Conservation (phyloP, 2,113 vertebrate genomes). For the Pterocles orientalis region DNA sequence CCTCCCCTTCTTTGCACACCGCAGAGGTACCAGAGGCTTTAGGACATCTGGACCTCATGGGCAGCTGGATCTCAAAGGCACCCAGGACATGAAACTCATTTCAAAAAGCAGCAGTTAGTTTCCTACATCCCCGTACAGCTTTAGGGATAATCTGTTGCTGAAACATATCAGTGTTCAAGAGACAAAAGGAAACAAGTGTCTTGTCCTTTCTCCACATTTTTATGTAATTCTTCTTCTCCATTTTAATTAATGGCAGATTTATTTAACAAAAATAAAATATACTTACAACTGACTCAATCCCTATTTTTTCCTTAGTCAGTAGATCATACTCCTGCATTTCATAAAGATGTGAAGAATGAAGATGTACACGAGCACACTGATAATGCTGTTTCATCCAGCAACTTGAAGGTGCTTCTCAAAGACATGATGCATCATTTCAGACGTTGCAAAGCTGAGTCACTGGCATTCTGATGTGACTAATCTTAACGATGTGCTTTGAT, state of each 20-base stretch:
- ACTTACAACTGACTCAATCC: not conserved
- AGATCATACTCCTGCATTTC: not conserved
- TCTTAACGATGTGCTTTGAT: not conserved
- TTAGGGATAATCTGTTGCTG: not conserved
- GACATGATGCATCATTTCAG: not conserved
- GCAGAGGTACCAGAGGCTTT: not conserved
- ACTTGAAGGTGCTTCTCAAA: not conserved
- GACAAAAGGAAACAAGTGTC: not conserved
- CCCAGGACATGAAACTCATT: not conserved
- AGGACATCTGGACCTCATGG: not conserved
- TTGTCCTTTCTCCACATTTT: not conserved
- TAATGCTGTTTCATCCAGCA: not conserved
- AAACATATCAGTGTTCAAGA: not conserved
- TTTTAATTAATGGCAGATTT: not conserved
- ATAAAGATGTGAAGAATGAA: not conserved
- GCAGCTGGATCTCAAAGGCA: not conserved
- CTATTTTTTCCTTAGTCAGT: not conserved
- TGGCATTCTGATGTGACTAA: conserved; percentile 21
- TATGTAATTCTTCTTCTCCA: not conserved
- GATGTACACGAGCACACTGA: not conserved
- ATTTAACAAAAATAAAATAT: not conserved
- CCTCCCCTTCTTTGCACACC: not conserved
- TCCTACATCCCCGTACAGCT: not conserved
- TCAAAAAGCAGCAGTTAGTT: not conserved
- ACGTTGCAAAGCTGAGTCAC: conserved; percentile 26